Conservation (phyloP, 2,888 invertebrate genomes). For the Lordiphosa andalusiaca region DNA sequence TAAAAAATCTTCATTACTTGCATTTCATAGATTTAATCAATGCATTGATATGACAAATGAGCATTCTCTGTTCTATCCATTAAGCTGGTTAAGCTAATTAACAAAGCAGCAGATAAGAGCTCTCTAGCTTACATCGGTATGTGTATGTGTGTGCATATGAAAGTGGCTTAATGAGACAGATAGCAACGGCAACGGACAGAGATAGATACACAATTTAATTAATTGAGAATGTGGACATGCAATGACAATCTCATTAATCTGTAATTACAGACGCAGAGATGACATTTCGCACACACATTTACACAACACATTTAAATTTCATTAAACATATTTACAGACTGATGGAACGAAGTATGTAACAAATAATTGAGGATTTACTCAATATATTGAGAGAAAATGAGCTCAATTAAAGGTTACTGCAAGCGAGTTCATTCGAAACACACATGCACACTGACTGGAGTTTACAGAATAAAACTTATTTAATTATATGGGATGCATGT, state of each 20-base stretch:
- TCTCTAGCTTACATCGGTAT: not conserved
- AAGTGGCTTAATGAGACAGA: not conserved
- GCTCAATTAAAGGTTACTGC: too few relatives aligned
- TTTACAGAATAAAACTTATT: too few relatives aligned
- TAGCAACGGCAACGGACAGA: constrained; percentile 1
- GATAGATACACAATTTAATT: constrained; percentile 17
- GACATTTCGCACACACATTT: constrained; percentile 4
- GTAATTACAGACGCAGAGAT: constrained; percentile 6
- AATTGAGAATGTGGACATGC: constrained; percentile 7
- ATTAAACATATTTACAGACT: not conserved
- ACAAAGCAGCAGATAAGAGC: constrained; percentile 8
- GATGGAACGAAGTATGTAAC: not conserved
- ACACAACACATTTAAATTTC: not conserved
- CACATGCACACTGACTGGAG: not conserved
- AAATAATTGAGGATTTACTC: too few relatives aligned
- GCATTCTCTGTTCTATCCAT: constrained; percentile 10
- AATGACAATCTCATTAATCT: constrained; percentile 19
- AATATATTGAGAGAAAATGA: too few relatives aligned
- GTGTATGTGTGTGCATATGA: not conserved
- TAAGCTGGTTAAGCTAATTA: constrained; percentile 20
- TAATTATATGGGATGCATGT: too few relatives aligned
- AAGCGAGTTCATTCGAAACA: not conserved
- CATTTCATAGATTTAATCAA: too few relatives aligned
- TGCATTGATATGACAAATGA: not conserved
- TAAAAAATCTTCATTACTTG: too few relatives aligned